Conservation (phyloP, 2,113 vertebrate genomes). For the Notarius lentiginosus region DNA sequence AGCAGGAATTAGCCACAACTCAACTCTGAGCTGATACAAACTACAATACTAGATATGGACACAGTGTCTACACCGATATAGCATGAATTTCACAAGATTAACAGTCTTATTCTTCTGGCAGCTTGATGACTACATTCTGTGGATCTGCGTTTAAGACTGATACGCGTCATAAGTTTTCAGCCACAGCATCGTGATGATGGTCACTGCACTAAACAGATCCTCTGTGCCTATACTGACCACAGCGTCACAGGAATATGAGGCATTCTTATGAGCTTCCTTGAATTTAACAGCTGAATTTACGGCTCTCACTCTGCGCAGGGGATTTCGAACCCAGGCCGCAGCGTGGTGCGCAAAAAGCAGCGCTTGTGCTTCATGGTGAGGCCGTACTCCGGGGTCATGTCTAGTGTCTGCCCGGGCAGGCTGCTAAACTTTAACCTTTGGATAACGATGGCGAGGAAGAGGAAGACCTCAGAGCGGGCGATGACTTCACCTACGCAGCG, state of each 20-base stretch:
- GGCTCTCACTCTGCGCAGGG: background rate
- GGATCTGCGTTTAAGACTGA: background rate
- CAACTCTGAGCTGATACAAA: background rate
- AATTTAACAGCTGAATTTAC: background rate
- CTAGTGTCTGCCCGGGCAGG: constrained; percentile 67
- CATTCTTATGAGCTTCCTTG: background rate
- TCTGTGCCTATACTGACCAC: constrained; percentile 12
- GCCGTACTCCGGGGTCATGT: constrained; percentile 84
- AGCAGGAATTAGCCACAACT: background rate
- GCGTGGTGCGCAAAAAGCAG: constrained; percentile 71
- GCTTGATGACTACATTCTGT: background rate
- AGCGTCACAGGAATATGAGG: background rate
- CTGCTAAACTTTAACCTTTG: constrained; percentile 80
- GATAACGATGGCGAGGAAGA: constrained; percentile 84
- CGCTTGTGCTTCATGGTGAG: constrained; percentile 87
- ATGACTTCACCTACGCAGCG: constrained; percentile 87
- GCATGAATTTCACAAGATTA: background rate
- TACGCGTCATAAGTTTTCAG: background rate
- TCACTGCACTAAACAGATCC: background rate
- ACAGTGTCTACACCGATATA: background rate
- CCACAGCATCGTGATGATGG: background rate
- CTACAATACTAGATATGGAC: constrained; percentile 8
- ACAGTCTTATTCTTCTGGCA: background rate
- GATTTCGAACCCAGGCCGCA: constrained; percentile 53
- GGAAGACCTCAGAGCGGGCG: constrained; percentile 83